Evolutionary conservation across 2,797 vertebrate species (phyloP).

Genomic region (Lates japonicus): DNA sequence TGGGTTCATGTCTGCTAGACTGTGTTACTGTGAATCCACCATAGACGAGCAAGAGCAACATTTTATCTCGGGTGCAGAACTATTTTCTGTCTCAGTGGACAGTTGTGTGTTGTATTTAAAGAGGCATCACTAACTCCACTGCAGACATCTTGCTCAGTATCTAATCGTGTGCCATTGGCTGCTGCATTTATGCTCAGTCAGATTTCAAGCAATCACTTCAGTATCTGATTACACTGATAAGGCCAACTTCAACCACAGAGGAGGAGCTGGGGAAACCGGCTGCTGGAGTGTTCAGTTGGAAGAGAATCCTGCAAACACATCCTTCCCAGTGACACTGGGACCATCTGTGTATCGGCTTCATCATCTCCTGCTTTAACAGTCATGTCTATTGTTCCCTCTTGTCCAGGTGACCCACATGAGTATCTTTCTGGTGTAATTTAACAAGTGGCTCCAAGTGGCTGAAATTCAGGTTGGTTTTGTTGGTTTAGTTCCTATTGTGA

Average conservation of each 20-base stretch:
- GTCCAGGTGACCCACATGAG: neutral
- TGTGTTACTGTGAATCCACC: neutral
- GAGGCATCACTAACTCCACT: neutral
- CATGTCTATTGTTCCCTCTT: neutral
- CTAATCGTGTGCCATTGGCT: slow-evolving; percentile 5
- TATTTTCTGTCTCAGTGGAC: neutral
- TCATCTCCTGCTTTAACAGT: neutral
- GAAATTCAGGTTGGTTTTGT: neutral
- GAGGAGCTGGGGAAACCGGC: slow-evolving; percentile 19
- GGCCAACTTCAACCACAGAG: neutral
- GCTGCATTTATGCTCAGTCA: slow-evolving; percentile 26
- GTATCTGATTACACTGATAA: slow-evolving; percentile 45
- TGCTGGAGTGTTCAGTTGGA: neutral
- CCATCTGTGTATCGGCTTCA: slow-evolving; percentile 4
- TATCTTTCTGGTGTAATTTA: neutral
- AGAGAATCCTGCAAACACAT: neutral
- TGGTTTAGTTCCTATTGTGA: neutral
- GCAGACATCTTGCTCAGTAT: neutral
- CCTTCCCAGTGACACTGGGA: neutral
- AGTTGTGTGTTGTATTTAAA: neutral
- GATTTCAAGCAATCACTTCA: slow-evolving; percentile 15
- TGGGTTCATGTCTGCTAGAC: neutral
- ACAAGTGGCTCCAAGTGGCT: neutral
- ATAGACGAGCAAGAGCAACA: neutral
- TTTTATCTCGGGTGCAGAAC: neutral